Percentiles rank a stretch among this genome's conserved stretches.
Evolutionary conservation across 2,888 invertebrate genomes (phyloP).

Genomic region (Galeruca laticollis): DNA sequence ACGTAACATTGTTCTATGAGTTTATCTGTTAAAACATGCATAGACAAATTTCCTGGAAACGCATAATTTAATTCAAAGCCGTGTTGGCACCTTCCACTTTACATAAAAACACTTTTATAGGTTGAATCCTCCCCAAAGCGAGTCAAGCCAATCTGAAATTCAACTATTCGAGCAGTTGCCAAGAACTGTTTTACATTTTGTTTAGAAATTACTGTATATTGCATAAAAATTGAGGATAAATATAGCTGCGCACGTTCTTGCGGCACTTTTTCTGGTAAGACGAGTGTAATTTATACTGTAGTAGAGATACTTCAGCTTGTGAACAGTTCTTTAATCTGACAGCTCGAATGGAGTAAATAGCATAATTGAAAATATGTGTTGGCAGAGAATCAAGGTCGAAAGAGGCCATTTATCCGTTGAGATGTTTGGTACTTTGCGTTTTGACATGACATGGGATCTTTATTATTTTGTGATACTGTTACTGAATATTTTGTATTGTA

Average conservation of each 20-base stretch:
- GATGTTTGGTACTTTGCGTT: constrained; percentile 31
- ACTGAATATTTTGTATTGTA: neutral
- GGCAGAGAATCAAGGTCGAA: constrained; percentile 66
- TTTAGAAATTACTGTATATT: constrained; percentile 49
- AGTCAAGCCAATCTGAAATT: constrained; percentile 27
- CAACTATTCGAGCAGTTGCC: constrained; percentile 36
- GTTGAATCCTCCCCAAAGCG: constrained; percentile 8
- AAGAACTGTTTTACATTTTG: constrained; percentile 43
- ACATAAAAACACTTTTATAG: constrained; percentile 9
- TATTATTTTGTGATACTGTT: constrained; percentile 12
- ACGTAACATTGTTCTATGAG: neutral
- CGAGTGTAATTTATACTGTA: constrained; percentile 59
- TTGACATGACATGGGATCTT: constrained; percentile 15
- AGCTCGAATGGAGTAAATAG: constrained; percentile 64
- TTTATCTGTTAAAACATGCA: neutral
- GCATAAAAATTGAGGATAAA: constrained; percentile 51
- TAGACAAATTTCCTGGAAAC: constrained; percentile 1
- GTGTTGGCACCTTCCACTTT: constrained; percentile 2
- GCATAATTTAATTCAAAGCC: constrained; percentile 8
- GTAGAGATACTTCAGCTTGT: constrained; percentile 60
- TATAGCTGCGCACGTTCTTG: constrained; percentile 45
- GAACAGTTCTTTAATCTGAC: constrained; percentile 66
- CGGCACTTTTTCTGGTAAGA: constrained; percentile 52
- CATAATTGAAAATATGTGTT: constrained; percentile 66
- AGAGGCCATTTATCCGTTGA: constrained; percentile 53